Evolutionary conservation across 2,797 vertebrate genomes (phyloP), one percentile per base, ranked within the genome.

Genomic region (Chromobotia macracanthus): DNA sequence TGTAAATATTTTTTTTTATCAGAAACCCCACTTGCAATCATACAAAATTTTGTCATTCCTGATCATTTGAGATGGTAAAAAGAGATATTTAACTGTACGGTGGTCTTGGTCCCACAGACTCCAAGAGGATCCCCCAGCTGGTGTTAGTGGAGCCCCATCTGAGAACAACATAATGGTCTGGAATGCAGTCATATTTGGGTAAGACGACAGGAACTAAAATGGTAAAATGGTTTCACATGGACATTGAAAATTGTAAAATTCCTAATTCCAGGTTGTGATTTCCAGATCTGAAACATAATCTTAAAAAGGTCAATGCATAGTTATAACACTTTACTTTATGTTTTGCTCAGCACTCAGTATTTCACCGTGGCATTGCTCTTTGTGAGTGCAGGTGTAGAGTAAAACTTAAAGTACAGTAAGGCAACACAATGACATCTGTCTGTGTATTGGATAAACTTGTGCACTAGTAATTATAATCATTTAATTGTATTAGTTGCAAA

Each of bases 121-220:
- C 85, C 97, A 99, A 91, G 97, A 99, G 87, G 97, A 99, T 84
- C 97, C 97, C 79, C 97, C 97, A 53, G 96, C 96, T 55, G 97
- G 96, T 75, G 97, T 97, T 75, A 98, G 96, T 77, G 97, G 97
- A 70, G 97, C 97, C 67, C 97, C 97, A 0, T 98, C 97, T 0
- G 97, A 99, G 91, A 99, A 98, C 94, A 98, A 99, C 93, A 99
- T 99, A 80, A 97, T 99, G 97, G 95, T 95, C 78, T 99, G 97
- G 97, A 99, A 99, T 88, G 97, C 97, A 35, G 96, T 99, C 84
- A 99, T 99, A 89, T 99, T 99, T 77, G 97, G 97, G 97, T 97
- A 92, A 95, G 95, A 88, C 44, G 9, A 69, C 13, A 10, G 41
- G 2, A 21, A 51, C 28, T 9, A 18, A 21, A 6, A 13, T 23